A percentile compares a stretch with the other conserved stretches of the same genome.
phyloP scores from a whole-genome alignment of 2,797 vertebrate species.

The Oreortyx pictus region DNA sequence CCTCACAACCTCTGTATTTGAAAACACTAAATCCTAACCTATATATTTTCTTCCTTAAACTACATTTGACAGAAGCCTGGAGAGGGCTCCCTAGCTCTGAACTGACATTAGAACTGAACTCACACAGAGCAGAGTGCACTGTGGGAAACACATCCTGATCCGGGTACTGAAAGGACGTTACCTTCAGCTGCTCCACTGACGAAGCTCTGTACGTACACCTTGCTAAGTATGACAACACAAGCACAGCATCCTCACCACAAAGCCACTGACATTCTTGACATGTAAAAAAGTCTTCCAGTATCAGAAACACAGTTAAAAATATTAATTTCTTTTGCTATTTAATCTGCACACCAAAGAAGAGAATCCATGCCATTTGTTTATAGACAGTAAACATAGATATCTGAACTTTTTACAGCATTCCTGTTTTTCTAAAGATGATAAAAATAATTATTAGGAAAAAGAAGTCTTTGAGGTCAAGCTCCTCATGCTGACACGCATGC shows the following conservation, averaged over 20 bases:
- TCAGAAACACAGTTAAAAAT: neutral
- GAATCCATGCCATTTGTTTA: neutral
- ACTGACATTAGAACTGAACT: neutral
- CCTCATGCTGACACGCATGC: rapidly evolving
- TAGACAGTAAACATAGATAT: neutral
- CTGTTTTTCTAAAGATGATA: neutral
- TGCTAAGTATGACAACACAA: neutral
- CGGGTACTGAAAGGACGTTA: neutral
- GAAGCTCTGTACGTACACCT: rapidly evolving
- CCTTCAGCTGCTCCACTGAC: neutral
- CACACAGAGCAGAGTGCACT: rapidly evolving
- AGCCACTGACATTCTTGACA: neutral
- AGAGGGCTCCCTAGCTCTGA: neutral
- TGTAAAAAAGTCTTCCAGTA: neutral
- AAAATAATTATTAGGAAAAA: neutral
- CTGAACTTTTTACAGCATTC: neutral
- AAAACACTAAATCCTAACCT: neutral
- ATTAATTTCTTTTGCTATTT: neutral
- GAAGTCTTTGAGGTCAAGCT: rapidly evolving
- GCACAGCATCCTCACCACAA: rapidly evolving
- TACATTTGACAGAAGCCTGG: neutral
- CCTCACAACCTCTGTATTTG: neutral
- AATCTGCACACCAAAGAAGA: neutral
- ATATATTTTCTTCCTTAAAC: neutral
- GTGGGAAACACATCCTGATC: neutral